These are phyloP conservation scores for Vireo griseus DNA, from an alignment of 2,797 vertebrate species.

Conservation along the genomic window DNA sequence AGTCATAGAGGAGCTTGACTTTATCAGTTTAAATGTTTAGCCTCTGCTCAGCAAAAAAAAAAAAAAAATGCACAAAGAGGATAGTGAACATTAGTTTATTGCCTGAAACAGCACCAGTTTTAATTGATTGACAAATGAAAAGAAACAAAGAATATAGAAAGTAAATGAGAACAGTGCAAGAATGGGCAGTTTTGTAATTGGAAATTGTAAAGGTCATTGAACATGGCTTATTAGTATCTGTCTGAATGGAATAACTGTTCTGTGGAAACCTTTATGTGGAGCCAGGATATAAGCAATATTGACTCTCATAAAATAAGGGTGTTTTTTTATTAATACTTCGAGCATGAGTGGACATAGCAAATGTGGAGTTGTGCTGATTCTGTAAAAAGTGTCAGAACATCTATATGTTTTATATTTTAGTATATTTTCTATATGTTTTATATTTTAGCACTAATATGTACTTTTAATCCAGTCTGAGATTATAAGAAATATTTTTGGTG, in stretches of 20 bases:
- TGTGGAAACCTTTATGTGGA: background rate
- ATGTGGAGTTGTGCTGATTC: background rate
- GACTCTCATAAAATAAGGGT: background rate
- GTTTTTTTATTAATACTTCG: background rate
- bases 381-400: background rate
- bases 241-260: background rate
- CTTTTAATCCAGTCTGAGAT: background rate
- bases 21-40: background rate
- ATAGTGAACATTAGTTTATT: background rate
- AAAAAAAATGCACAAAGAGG: background rate
- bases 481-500: background rate
- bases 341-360: background rate
- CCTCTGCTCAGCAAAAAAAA: background rate
- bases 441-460: background rate
- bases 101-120: background rate
- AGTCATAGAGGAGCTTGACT: background rate
- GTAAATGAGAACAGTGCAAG: background rate
- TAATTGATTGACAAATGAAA: constrained; percentile 12
- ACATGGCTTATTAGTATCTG: background rate
- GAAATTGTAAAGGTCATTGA: constrained; percentile 5
- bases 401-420: background rate
- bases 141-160: background rate
- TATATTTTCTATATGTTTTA: no score
- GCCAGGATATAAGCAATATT: background rate
- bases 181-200: constrained; percentile 12